Evolutionary conservation across 2,888 invertebrate species (phyloP), one percentile per base, ranked within the genome.

Genomic region (Rhagonycha lutea): DNA sequence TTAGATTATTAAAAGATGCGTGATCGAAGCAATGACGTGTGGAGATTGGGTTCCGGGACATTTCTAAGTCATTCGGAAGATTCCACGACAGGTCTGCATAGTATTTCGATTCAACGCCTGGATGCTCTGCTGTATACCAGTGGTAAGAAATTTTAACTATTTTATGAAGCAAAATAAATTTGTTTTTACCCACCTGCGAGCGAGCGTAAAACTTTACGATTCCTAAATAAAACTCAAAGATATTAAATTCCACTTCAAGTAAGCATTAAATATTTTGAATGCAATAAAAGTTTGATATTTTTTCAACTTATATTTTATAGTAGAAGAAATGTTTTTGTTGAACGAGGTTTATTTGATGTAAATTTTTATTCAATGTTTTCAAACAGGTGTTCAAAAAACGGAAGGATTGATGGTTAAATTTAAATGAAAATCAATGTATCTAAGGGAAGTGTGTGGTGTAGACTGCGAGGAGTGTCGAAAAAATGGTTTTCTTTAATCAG

Each of bases 41-140:
- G 86, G 86, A 83, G 82, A 26, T 81, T 86, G 18, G 86, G 85
- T 68, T 79, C 83, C 14, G 87, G 87, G 12, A 85, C 85, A 70
- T 87, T 87, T 79, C 82, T 85, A 72, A 85, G 85, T 72, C 85
- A 85, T 70, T 84, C 85, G 5, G 87, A 86, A 73, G 83, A 84
- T 71, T 82, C 85, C 73, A 84, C 85, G 79, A 82, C 82, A 70
- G 85, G 85, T 68, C 81, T 85, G 60, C 85, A 86, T 81, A 86
- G 86, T 7, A 74, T 87, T 61, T 85, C 86, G 26, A 84, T 86
- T 74, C 86, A 86, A 70, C 80, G 85, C 70, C 76, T 86, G 76
- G 86, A 86, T 72, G 85, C 84, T 62, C 82, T 86, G 24, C 80
- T 86, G 72, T 85, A 85, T 76, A 83, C 83, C 14, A 81, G 85